Conservation (phyloP, 1,140 invertebrate genomes). For the Hyles euphorbiae region DNA sequence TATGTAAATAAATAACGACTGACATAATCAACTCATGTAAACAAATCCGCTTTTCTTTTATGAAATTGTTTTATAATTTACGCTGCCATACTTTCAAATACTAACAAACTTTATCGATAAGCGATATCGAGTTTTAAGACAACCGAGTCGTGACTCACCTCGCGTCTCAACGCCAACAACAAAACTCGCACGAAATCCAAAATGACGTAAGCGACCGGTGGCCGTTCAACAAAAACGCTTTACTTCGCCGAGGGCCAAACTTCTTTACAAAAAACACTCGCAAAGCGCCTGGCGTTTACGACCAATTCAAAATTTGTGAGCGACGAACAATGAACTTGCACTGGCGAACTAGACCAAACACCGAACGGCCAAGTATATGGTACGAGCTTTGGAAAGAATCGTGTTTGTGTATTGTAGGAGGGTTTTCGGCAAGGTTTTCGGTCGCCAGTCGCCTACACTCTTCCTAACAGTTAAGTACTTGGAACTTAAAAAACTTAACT, state of each 20-base stretch:
- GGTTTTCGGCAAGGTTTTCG: constrained; percentile 2
- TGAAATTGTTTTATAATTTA: too few relatives aligned
- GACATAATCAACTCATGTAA: too few relatives aligned
- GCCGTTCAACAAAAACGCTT: constrained; percentile 54
- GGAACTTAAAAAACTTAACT: constrained; percentile 9
- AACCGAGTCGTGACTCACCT: constrained; percentile 64
- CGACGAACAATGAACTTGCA: constrained; percentile 69
- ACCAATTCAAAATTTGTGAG: constrained; percentile 26
- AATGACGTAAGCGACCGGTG: constrained; percentile 57
- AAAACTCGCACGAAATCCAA: constrained; percentile 45
- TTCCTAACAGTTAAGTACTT: neutral
- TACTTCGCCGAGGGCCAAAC: constrained; percentile 45
- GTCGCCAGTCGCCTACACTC: constrained; percentile 11
- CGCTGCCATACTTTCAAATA: too few relatives aligned
- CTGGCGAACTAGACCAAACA: constrained; percentile 70
- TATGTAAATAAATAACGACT: too few relatives aligned
- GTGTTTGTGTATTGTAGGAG: constrained; percentile 30
- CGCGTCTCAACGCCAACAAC: constrained; percentile 70
- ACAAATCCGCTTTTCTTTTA: too few relatives aligned
- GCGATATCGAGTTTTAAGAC: constrained; percentile 34
- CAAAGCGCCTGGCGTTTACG: constrained; percentile 52
- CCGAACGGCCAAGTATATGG: constrained; percentile 48
- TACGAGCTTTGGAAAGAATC: constrained; percentile 32
- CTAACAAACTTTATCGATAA: constrained; percentile 36
- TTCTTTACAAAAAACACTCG: constrained; percentile 45